These are phyloP conservation scores for Geotrupes spiniger DNA, from an alignment of 2,888 invertebrate genomes.

Conservation along the genomic window DNA sequence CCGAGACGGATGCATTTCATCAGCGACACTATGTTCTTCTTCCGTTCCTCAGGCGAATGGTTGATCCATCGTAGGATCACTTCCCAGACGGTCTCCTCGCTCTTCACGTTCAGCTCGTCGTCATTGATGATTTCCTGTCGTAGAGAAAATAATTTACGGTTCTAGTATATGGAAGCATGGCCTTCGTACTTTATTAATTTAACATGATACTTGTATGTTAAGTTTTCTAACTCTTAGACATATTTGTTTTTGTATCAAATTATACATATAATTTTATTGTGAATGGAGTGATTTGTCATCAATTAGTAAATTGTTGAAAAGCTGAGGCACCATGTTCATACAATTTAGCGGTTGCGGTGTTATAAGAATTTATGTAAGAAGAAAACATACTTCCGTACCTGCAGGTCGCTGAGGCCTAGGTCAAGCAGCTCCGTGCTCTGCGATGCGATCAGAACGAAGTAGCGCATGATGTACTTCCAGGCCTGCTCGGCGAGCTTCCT, in stretches of 20 bases:
- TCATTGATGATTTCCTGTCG: slow-evolving; percentile 66
- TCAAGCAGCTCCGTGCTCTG: slow-evolving; percentile 74
- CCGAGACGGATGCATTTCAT: slow-evolving; percentile 78
- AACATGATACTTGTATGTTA: too few species aligned
- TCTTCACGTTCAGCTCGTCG: slow-evolving; percentile 83
- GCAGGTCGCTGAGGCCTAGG: slow-evolving; percentile 69
- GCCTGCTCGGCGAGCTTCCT: slow-evolving; percentile 65
- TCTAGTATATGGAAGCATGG: too few species aligned
- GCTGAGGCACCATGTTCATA: too few species aligned
- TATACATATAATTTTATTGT: too few species aligned
- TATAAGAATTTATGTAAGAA: too few species aligned
- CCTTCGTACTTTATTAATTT: too few species aligned
- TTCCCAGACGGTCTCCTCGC: slow-evolving; percentile 86
- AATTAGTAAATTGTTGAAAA: too few species aligned
- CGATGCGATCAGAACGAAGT: slow-evolving; percentile 71
- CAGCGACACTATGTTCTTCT: slow-evolving; percentile 70
- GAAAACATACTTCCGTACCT: slow-evolving; percentile 30
- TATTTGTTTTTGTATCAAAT: too few species aligned
- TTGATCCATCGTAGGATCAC: slow-evolving; percentile 85
- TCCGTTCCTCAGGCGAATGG: slow-evolving; percentile 68
- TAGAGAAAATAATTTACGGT: too few species aligned
- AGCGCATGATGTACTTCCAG: slow-evolving; percentile 59
- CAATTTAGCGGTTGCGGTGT: too few species aligned
- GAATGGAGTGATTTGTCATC: too few species aligned
- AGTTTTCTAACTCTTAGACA: too few species aligned